Evolutionary conservation across 2,888 invertebrate species (phyloP).

Genomic region (Parascotia fuliginaria): DNA sequence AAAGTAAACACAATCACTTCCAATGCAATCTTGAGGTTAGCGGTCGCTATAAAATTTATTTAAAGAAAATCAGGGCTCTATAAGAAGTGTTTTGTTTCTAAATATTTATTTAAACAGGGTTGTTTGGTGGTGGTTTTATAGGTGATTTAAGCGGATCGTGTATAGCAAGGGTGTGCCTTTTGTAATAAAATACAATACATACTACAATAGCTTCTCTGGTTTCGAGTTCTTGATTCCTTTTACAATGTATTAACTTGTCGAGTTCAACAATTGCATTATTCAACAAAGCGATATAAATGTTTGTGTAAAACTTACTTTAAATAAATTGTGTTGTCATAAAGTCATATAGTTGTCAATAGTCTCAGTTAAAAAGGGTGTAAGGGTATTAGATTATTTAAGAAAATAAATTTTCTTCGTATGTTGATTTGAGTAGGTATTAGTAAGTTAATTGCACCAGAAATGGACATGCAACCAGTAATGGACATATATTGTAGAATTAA

Average conservation of each 20-base stretch:
- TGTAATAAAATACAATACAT: constrained; percentile 51
- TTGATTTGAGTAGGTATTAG: no score
- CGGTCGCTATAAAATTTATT: constrained; percentile 24
- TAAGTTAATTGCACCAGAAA: no score
- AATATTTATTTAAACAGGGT: constrained; percentile 51
- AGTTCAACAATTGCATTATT: constrained; percentile 37
- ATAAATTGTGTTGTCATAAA: constrained; percentile 11
- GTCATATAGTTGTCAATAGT: no score
- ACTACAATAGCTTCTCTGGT: constrained; percentile 16
- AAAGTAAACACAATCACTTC: constrained; percentile 21
- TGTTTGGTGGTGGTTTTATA: constrained; percentile 50
- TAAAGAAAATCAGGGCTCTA: constrained; percentile 28
- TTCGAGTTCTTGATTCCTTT: constrained; percentile 20
- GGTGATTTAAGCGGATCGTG: constrained; percentile 46
- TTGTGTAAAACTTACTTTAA: constrained; percentile 13
- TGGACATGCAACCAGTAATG: no score
- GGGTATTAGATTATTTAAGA: no score
- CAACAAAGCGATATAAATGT: constrained; percentile 18
- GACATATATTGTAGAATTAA: no score
- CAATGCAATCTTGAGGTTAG: constrained; percentile 6
- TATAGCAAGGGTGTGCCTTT: constrained; percentile 38
- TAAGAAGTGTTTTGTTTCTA: constrained; percentile 46
- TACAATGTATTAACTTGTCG: constrained; percentile 35
- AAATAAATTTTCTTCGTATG: no score
- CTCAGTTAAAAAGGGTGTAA: no score